Evolutionary conservation across 2,888 invertebrate species (phyloP).

Genomic region (Mythimna pallens): DNA sequence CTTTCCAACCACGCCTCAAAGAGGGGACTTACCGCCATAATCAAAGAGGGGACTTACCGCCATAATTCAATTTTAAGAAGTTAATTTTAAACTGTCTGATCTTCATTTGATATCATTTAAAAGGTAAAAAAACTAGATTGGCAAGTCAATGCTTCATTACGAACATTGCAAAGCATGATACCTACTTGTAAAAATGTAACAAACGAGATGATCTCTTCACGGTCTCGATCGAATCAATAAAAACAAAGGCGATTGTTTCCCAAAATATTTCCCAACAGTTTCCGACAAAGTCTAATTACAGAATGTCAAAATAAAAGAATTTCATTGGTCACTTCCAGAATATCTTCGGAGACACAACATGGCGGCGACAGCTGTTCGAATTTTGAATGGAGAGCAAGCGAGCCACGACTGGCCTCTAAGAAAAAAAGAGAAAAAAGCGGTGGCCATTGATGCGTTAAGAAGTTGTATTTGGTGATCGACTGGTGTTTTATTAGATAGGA

Average conservation of each 20-base stretch:
- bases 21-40: too few species aligned
- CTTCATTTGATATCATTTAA: neutral
- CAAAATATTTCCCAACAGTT: slow-evolving; percentile 42
- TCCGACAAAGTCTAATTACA: slow-evolving; percentile 41
- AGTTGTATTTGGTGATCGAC: slow-evolving; percentile 32
- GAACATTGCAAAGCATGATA: neutral
- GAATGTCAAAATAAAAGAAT: slow-evolving; percentile 50
- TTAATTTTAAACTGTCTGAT: neutral
- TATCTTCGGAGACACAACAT: slow-evolving; percentile 44
- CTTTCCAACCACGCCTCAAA: too few species aligned
- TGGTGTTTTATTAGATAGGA: slow-evolving; percentile 9
- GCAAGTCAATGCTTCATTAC: neutral
- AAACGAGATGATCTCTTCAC: slow-evolving; percentile 14
- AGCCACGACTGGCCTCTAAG: slow-evolving; percentile 66
- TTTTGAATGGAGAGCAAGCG: slow-evolving; percentile 72
- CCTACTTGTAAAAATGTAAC: neutral
- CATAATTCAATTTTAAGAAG: neutral
- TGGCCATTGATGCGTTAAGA: slow-evolving; percentile 62
- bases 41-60: too few species aligned
- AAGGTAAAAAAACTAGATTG: too few species aligned
- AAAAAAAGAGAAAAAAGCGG: slow-evolving; percentile 60
- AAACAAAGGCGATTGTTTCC: slow-evolving; percentile 59
- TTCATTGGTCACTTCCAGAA: slow-evolving; percentile 55
- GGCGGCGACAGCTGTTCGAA: slow-evolving; percentile 71
- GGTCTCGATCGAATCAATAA: slow-evolving; percentile 39